These are phyloP conservation scores for Neoarius graeffei DNA, from an alignment of 2,113 vertebrate genomes.

Conservation along the genomic window DNA sequence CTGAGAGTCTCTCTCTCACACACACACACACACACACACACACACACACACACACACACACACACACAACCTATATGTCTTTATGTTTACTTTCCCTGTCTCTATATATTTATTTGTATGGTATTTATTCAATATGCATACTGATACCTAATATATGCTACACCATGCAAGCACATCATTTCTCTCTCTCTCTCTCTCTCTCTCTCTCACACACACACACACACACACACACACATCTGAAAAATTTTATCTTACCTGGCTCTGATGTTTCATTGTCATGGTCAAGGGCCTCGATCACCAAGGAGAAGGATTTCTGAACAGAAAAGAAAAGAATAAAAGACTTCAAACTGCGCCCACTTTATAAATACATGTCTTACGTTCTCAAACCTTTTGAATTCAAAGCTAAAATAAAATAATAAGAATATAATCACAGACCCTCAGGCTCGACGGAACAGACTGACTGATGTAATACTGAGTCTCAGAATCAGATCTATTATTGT, in stretches of 20 bases:
- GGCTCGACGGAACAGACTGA: neutral
- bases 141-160: neutral
- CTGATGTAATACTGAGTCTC: neutral
- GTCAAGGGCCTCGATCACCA: constrained; percentile 76
- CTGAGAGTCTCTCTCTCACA: neutral
- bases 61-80: neutral
- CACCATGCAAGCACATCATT: neutral
- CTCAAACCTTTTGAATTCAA: neutral
- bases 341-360: neutral
- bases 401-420: neutral
- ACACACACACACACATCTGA: neutral
- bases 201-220: neutral
- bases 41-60: no score
- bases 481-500: neutral
- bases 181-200: neutral
- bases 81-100: constrained; percentile 1
- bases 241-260: constrained; percentile 59
- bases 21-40: no score
- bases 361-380: neutral
- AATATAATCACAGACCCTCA: no score
- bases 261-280: constrained; percentile 70
- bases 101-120: neutral
- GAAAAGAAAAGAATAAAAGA: constrained; percentile 15
- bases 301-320: constrained; percentile 74
- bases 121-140: neutral